These are phyloP conservation scores for Otus scops DNA, from an alignment of 2,797 vertebrate species.

Conservation along the genomic window DNA sequence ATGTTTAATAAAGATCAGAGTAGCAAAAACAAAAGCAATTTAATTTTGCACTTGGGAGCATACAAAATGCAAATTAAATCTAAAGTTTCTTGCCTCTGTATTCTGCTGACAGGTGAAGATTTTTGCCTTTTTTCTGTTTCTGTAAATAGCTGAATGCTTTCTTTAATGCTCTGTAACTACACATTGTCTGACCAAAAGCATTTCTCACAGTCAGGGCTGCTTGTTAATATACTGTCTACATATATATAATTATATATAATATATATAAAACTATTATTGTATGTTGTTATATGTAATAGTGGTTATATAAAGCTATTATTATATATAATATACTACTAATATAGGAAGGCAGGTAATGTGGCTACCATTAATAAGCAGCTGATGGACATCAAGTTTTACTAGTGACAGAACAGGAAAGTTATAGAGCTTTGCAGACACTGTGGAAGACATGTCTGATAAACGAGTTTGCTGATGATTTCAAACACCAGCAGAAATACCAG, in stretches of 20 bases:
- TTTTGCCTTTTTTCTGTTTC: not conserved
- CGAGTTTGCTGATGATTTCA: not conserved
- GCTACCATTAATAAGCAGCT: not conserved
- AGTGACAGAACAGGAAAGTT: not conserved
- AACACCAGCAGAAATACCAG: not conserved
- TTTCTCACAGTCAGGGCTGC: not conserved
- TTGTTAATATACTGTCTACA: not conserved
- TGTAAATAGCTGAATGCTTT: not conserved
- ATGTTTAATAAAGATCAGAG: slow-evolving; percentile 69
- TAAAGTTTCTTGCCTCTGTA: slow-evolving; percentile 60
- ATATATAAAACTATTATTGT: no score
- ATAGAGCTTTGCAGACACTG: not conserved
- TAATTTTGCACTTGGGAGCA: slow-evolving; percentile 64
- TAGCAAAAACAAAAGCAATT: slow-evolving; percentile 64
- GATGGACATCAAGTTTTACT: not conserved
- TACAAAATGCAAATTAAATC: slow-evolving; percentile 71
- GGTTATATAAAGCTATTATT: no score
- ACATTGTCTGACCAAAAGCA: not conserved
- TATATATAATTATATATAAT: no score
- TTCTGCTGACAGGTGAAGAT: slow-evolving; percentile 50
- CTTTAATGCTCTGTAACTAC: not conserved
- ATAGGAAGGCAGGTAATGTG: not conserved
- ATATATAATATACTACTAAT: no score
- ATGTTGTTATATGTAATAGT: no score
- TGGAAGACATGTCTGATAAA: not conserved